Conservation (phyloP, 2,797 vertebrate genomes). For the Lacerta viridis region DNA sequence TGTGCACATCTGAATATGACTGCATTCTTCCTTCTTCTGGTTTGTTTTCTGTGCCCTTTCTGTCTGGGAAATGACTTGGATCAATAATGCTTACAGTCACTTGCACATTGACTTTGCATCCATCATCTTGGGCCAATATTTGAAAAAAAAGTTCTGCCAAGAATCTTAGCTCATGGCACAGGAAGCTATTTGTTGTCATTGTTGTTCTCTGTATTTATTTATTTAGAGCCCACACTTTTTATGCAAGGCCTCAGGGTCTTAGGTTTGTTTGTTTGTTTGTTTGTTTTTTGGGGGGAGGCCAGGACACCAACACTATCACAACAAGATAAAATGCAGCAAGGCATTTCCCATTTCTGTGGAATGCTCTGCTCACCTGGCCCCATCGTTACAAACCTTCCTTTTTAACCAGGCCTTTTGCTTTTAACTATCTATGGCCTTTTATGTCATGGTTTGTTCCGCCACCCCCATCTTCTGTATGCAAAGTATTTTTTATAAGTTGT, state of each 20-base stretch:
- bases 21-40: background rate
- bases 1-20: background rate
- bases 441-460: background rate
- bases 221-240: background rate
- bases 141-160: slow-evolving; percentile 1
- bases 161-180: background rate
- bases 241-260: background rate
- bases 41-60: background rate
- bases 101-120: slow-evolving; percentile 8
- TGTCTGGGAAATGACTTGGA: background rate
- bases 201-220: background rate
- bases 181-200: background rate
- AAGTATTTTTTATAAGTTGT: background rate
- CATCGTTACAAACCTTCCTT: background rate
- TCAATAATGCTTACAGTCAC: slow-evolving; percentile 15
- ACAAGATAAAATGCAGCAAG: too few relatives aligned
- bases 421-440: background rate
- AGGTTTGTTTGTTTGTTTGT: too few relatives aligned
- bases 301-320: too few relatives aligned
- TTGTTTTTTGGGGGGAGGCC: too few relatives aligned
- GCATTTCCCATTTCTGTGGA: too few relatives aligned
- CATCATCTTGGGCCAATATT: background rate
- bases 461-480: background rate
- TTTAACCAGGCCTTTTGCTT: too few relatives aligned
- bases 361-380: too few relatives aligned